Percentiles rank a stretch among this genome's conserved stretches.
phyloP scores from a whole-genome alignment of 1,140 invertebrate genomes.

The Drosophila simulans region DNA sequence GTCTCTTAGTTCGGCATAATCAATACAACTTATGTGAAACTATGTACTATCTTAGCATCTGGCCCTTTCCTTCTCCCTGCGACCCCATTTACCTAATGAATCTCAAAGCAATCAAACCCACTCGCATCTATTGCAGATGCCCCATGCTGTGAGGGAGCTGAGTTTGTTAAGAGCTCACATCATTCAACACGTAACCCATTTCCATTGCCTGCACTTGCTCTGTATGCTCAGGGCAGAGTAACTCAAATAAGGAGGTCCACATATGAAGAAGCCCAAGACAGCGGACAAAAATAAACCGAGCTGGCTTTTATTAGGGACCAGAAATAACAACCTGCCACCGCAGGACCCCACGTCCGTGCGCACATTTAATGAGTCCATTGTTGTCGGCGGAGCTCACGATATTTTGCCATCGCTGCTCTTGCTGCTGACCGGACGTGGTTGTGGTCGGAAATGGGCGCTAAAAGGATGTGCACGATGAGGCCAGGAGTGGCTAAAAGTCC shows the following conservation, averaged over 20 bases:
- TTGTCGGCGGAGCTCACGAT: constrained; percentile 44
- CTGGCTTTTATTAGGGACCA: constrained; percentile 56
- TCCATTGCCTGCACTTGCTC: constrained; percentile 17
- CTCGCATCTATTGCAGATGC: constrained; percentile 27
- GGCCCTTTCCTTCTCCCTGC: background rate
- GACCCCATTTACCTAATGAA: constrained; percentile 48
- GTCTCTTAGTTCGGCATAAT: background rate
- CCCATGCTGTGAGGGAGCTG: background rate
- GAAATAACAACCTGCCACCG: constrained; percentile 16
- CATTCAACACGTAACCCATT: constrained; percentile 72
- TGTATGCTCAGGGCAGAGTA: constrained; percentile 43
- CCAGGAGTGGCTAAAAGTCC: constrained; percentile 10
- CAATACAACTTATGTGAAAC: background rate
- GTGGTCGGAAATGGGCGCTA: constrained; percentile 76
- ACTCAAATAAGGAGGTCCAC: constrained; percentile 45
- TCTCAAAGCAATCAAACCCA: constrained; percentile 9
- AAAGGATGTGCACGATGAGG: constrained; percentile 58
- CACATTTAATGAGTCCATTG: constrained; percentile 76
- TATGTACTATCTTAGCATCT: background rate
- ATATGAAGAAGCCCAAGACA: constrained; percentile 53
- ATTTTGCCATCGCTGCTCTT: constrained; percentile 30
- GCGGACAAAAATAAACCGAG: constrained; percentile 62
- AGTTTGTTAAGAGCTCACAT: constrained; percentile 52
- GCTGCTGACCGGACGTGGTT: constrained; percentile 65
- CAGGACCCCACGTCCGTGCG: constrained; percentile 48